These are phyloP conservation scores for Philopedon plagiatum DNA, from an alignment of 2,888 invertebrate genomes.

Conservation along the genomic window DNA sequence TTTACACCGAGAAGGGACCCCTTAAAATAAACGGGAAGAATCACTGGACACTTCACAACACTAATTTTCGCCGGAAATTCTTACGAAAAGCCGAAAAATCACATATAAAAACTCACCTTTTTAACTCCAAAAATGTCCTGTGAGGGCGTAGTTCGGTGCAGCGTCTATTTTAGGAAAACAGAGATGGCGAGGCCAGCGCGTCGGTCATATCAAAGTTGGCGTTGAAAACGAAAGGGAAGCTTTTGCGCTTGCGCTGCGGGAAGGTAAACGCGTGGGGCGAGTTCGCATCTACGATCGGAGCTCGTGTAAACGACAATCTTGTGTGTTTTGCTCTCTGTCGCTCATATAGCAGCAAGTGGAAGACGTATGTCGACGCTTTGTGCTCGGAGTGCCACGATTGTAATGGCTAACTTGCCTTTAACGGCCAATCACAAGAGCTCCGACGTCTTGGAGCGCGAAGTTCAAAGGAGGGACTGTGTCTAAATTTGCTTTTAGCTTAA, in stretches of 20 bases:
- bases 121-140: conserved; percentile 72
- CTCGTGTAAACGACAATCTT: too few species aligned
- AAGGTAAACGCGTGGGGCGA: conserved; percentile 3
- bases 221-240: not conserved
- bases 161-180: conserved; percentile 67
- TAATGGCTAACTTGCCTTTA: too few species aligned
- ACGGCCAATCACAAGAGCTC: not conserved
- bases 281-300: too few species aligned
- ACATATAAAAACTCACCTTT: conserved; percentile 56
- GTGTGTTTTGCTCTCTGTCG: too few species aligned
- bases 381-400: too few species aligned
- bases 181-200: conserved; percentile 70
- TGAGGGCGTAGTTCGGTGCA: conserved; percentile 73
- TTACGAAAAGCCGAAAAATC: not conserved
- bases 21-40: not conserved
- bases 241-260: not conserved
- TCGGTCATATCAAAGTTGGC: conserved; percentile 32
- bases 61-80: conserved; percentile 6
- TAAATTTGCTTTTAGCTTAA: too few species aligned
- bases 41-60: not conserved
- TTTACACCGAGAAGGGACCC: not conserved
- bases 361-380: too few species aligned
- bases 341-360: too few species aligned
- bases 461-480: too few species aligned
- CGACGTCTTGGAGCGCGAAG: not conserved